Evolutionary conservation across 2,113 vertebrate species (phyloP), one percentile per base, ranked within the genome.

Genomic region (Nibea coibor): DNA sequence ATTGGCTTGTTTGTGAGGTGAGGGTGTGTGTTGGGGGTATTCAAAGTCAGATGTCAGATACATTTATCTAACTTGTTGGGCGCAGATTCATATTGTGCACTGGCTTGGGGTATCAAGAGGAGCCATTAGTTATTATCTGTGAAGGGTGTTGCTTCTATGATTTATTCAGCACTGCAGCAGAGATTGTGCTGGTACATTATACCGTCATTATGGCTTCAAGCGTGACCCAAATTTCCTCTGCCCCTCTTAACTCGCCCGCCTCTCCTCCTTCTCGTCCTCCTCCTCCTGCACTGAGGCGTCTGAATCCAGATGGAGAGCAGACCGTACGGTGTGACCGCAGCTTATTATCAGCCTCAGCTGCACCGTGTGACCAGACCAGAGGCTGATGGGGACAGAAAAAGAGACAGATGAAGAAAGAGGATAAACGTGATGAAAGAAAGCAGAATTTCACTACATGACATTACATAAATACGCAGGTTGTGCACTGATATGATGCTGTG

Each of bases 121-220:
- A 87, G 65, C 80, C 89, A 80, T 91, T 87, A 73, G 70, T 89
- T 86, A 84, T 89, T 87, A 90, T 88, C 84, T 84, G 80, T 75
- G 80, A 85, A 87, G 87, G 87, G 62, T 89, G 89, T 82, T 91
- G 86, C 82, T 72, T 91, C 71, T 82, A 10, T 88, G 88, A 91
- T 92, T 91, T 88, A 88, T 87, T 88, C 47, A 9, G 54, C 53
- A 81, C 73, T 8, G 58, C 75, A 70, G 85, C 80, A 68, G 73
- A 82, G 85, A 85, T 78, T 72, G 84, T 79, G 67, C 80, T 57
- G 80, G 57, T 84, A 76, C 82, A 81, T 93, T 91, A 88, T 65
- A 43, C 80, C 79, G 12, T 82, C 84, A 81, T 91, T 85, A 87
- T 70, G 61, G 81, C 81, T 90, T 83, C 82, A 67, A 86, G 87